phyloP scores from a whole-genome alignment of 2,888 invertebrate genomes.

The Gortyna flavago region DNA sequence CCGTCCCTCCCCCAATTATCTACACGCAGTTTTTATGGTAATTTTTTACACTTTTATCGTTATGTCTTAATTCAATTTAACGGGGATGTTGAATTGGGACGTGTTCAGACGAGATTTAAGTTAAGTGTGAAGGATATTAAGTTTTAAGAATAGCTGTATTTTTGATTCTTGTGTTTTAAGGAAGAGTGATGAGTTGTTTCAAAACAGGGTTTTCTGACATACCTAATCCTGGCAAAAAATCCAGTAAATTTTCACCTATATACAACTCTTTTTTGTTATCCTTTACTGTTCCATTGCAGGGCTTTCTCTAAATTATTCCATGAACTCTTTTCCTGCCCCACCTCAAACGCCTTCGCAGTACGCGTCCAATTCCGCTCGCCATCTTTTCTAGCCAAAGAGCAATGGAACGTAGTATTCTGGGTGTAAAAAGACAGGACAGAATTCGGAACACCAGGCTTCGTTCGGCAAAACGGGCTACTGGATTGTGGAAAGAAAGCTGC shows the following conservation, averaged over 20 bases:
- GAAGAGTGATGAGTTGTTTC: background rate
- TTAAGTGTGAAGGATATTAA: background rate
- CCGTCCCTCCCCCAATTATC: constrained; percentile 60
- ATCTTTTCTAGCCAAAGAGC: background rate
- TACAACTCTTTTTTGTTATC: background rate
- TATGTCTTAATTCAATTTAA: constrained; percentile 85
- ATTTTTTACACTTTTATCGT: constrained; percentile 85
- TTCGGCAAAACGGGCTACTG: background rate
- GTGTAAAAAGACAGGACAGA: background rate
- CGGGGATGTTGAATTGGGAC: constrained; percentile 54
- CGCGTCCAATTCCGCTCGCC: too few relatives aligned
- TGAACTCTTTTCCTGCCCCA: background rate
- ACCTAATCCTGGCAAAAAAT: background rate
- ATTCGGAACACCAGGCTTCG: background rate
- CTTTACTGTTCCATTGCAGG: background rate
- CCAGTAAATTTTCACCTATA: background rate
- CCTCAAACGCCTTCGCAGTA: background rate
- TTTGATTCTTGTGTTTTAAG: background rate
- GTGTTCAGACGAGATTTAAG: constrained; percentile 54
- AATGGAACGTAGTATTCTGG: background rate
- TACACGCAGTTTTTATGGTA: constrained; percentile 86
- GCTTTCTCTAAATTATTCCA: background rate
- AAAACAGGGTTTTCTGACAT: background rate
- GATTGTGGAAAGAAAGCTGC: too few relatives aligned
- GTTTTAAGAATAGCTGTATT: background rate